These are phyloP conservation scores for Stegana nigrithorax DNA, from an alignment of 2,888 invertebrate species.

Conservation along the genomic window DNA sequence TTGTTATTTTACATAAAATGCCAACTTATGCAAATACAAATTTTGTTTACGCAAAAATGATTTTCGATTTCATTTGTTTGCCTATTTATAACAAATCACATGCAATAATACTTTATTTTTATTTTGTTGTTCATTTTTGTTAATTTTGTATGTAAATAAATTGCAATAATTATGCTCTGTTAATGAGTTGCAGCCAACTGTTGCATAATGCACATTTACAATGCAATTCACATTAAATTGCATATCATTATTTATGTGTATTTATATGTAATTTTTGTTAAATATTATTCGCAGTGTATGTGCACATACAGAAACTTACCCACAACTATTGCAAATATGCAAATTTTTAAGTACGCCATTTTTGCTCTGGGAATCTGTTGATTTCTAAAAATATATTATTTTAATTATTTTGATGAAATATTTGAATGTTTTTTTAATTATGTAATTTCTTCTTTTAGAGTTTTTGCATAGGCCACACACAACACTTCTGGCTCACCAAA, in stretches of 20 bases:
- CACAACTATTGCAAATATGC: slow-evolving; percentile 57
- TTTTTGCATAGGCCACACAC: too few relatives aligned
- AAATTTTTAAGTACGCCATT: slow-evolving; percentile 60
- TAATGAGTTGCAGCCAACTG: neutral
- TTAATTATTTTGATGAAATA: neutral
- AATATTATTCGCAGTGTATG: slow-evolving; percentile 17
- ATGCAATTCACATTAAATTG: neutral
- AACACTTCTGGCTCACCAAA: too few relatives aligned
- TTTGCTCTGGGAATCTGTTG: slow-evolving; percentile 28
- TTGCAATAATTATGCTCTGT: neutral
- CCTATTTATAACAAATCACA: too few relatives aligned
- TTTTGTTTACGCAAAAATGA: too few relatives aligned
- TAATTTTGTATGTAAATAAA: neutral
- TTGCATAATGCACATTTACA: neutral
- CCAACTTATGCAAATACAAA: too few relatives aligned
- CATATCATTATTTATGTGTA: neutral
- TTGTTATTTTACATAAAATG: too few relatives aligned
- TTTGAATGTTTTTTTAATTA: neutral
- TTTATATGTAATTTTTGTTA: neutral
- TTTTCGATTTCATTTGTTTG: too few relatives aligned
- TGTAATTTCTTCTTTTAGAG: neutral
- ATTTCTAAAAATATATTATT: slow-evolving; percentile 7
- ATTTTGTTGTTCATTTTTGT: too few relatives aligned
- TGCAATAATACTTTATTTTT: too few relatives aligned
- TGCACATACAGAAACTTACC: slow-evolving; percentile 47